Percentiles rank a stretch among this genome's conserved stretches.
These are phyloP conservation scores for Cantharis flavilabris DNA, from an alignment of 2,888 invertebrate species.

Conservation along the genomic window DNA sequence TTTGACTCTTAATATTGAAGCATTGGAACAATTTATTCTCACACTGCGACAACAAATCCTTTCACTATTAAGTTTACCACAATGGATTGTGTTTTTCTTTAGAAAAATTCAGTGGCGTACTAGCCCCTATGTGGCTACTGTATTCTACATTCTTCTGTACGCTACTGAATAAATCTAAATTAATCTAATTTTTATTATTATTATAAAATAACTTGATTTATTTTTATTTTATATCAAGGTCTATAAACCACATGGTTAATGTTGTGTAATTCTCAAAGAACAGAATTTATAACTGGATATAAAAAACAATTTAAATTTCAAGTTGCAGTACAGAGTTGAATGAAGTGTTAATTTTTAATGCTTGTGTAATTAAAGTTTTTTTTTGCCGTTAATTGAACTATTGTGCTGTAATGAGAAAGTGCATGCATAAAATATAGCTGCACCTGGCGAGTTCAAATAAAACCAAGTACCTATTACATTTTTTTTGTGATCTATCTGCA, in stretches of 20 bases:
- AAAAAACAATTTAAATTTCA: neutral
- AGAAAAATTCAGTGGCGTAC: neutral
- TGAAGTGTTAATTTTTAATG: neutral
- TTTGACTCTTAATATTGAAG: neutral
- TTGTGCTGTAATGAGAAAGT: neutral
- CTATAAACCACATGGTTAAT: neutral
- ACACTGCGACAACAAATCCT: neutral
- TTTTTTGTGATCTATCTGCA: neutral
- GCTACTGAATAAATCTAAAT: neutral
- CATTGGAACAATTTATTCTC: neutral
- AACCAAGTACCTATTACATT: neutral
- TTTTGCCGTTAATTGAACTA: neutral
- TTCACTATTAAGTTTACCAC: neutral
- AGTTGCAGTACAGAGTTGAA: neutral
- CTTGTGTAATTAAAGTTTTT: neutral
- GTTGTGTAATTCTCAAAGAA: neutral
- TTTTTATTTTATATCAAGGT: neutral
- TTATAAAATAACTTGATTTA: neutral
- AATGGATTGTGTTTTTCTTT: neutral
- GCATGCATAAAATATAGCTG: neutral
- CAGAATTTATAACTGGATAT: neutral
- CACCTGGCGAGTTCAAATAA: neutral
- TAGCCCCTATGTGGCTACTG: neutral
- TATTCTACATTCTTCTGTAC: neutral
- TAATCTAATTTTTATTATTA: neutral